A percentile compares a stretch with the other conserved stretches of the same genome.
Evolutionary conservation across 2,797 vertebrate species (phyloP).

Genomic region (Peromyscus aztecus): DNA sequence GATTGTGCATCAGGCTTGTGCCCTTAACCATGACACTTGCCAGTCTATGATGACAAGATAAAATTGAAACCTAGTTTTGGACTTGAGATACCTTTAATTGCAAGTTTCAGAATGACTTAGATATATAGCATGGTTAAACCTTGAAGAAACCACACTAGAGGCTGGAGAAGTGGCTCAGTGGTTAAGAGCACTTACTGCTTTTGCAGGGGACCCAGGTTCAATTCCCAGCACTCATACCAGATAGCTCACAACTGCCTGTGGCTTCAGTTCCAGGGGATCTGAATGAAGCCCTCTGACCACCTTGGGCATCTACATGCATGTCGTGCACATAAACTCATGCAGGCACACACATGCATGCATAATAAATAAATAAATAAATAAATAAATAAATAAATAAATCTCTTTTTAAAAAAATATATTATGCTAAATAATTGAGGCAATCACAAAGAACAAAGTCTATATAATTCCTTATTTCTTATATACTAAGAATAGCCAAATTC

Average conservation of each 20-base stretch:
- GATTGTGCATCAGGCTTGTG: not conserved
- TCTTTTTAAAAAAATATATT: not conserved
- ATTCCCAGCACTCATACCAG: not conserved
- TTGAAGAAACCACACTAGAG: not conserved
- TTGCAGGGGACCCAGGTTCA: not conserved
- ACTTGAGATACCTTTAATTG: not conserved
- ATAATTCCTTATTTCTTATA: not conserved
- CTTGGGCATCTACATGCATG: not conserved
- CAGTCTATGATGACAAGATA: not conserved
- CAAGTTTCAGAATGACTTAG: not conserved
- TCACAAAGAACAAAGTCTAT: not conserved
- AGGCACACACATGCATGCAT: not conserved
- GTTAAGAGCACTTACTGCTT: not conserved
- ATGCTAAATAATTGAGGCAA: not conserved
- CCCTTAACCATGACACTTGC: not conserved
- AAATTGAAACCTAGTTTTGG: not conserved
- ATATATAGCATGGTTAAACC: not conserved
- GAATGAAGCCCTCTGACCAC: not conserved
- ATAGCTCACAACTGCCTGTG: not conserved
- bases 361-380: not conserved
- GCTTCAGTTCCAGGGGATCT: not conserved
- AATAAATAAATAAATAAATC: not conserved
- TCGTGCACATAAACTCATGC: not conserved
- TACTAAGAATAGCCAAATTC: not conserved
- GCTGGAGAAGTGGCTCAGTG: not conserved